phyloP scores from a whole-genome alignment of 1,140 invertebrate species.

The Apocrypta bakeri region DNA sequence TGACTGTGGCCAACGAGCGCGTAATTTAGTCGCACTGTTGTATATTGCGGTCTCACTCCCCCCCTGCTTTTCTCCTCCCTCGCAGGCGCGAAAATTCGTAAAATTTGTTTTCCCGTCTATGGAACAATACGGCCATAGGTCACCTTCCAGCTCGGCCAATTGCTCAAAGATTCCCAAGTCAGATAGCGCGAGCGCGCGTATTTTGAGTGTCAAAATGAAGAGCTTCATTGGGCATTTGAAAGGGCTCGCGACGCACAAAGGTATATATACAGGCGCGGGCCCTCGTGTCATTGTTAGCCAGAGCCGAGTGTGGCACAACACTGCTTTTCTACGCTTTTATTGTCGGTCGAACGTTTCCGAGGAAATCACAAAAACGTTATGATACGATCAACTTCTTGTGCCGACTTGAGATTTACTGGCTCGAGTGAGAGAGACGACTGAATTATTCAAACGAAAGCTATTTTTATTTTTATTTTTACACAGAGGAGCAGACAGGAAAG shows the following conservation, averaged over 20 bases:
- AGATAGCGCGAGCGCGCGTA: conserved; percentile 59
- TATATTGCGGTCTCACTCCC: background rate
- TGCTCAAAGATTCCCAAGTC: conserved; percentile 56
- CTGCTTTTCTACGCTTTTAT: conserved; percentile 21
- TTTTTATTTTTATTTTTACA: background rate
- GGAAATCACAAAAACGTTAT: conserved; percentile 38
- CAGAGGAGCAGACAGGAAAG: background rate
- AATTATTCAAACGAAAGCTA: conserved; percentile 35
- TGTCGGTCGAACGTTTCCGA: conserved; percentile 23
- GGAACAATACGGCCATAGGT: background rate
- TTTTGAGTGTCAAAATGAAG: conserved; percentile 33
- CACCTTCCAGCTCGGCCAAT: background rate
- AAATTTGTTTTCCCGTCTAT: conserved; percentile 12
- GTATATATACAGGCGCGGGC: background rate
- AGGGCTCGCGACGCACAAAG: background rate
- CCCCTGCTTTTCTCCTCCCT: too few species aligned
- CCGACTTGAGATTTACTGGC: conserved; percentile 32
- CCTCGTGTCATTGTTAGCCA: background rate
- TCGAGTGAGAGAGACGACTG: conserved; percentile 17
- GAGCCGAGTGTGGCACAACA: background rate
- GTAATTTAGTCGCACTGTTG: background rate
- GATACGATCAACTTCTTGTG: conserved; percentile 26
- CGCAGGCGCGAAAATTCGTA: conserved; percentile 17
- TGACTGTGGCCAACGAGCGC: background rate
- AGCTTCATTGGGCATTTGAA: conserved; percentile 1